phyloP scores from a whole-genome alignment of 2,113 vertebrate species.

The Lepus timidus region DNA sequence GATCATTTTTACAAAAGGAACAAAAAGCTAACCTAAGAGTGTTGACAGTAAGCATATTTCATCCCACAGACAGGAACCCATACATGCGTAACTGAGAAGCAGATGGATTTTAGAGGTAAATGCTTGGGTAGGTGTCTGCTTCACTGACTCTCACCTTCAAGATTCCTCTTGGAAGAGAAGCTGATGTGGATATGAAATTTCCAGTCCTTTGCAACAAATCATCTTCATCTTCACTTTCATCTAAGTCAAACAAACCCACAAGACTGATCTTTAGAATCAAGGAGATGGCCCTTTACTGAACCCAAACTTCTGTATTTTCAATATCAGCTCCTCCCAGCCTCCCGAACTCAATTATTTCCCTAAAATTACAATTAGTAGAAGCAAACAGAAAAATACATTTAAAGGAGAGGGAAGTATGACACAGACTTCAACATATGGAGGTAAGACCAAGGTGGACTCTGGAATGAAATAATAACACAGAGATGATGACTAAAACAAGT shows the following conservation, averaged over 20 bases:
- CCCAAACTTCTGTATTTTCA: constrained; percentile 14
- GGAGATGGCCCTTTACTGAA: neutral
- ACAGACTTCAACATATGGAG: neutral
- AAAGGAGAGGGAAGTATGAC: neutral
- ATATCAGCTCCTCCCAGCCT: neutral
- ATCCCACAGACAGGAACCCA: neutral
- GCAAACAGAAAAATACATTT: neutral
- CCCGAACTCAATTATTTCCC: constrained; percentile 29
- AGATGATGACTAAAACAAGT: constrained; percentile 41
- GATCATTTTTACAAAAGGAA: neutral
- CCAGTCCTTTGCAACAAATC: constrained; percentile 93
- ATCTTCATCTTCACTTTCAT: constrained; percentile 89
- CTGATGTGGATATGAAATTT: constrained; percentile 91
- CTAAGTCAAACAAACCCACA: constrained; percentile 81
- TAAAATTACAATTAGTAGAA: constrained; percentile 17
- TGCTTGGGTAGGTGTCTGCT: neutral
- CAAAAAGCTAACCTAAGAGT: neutral
- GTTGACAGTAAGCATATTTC: neutral
- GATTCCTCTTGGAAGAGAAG: constrained; percentile 91
- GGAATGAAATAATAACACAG: constrained; percentile 10
- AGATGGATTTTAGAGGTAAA: neutral
- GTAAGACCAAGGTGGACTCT: constrained; percentile 47
- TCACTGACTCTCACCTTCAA: constrained; percentile 90
- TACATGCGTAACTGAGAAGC: neutral
- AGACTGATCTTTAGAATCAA: constrained; percentile 66